Conservation (phyloP, 2,888 invertebrate genomes). For the Limnephilus rhombicus region DNA sequence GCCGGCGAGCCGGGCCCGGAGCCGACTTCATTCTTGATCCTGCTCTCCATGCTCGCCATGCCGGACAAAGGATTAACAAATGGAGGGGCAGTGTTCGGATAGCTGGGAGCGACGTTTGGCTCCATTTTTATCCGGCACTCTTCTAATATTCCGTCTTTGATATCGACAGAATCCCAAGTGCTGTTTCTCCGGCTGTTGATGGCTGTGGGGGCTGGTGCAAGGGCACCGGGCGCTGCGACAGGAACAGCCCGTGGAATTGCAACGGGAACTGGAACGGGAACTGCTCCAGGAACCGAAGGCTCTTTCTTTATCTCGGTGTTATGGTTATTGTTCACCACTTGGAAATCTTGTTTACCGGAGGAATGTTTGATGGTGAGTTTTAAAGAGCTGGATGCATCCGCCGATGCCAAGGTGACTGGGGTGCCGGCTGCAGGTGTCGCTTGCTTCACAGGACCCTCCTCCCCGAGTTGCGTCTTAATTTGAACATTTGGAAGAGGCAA, state of each 20-base stretch:
- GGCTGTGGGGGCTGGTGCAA: not conserved
- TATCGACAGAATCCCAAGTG: slow-evolving; percentile 52
- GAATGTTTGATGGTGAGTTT: slow-evolving; percentile 62
- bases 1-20: not conserved
- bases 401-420: not conserved
- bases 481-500: slow-evolving; percentile 62
- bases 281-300: not conserved
- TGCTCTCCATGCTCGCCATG: slow-evolving; percentile 21
- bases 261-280: not conserved
- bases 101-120: slow-evolving; percentile 9
- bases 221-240: not conserved
- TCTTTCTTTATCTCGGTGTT: slow-evolving; percentile 45
- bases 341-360: slow-evolving; percentile 54
- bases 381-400: slow-evolving; percentile 49
- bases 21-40: slow-evolving; percentile 62
- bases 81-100: not conserved
- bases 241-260: not conserved
- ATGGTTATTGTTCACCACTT: slow-evolving; percentile 53
- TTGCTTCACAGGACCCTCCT: not conserved
- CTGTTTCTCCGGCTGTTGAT: not conserved
- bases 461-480: not conserved
- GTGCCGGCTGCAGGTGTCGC: not conserved
- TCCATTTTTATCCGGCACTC: slow-evolving; percentile 57
- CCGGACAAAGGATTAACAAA: slow-evolving; percentile 25
- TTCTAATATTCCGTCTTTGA: slow-evolving; percentile 61